A percentile compares a stretch with the other conserved stretches of the same genome.
Evolutionary conservation across 1,140 invertebrate species (phyloP).

Genomic region (Anagrus nilaparvatae): DNA sequence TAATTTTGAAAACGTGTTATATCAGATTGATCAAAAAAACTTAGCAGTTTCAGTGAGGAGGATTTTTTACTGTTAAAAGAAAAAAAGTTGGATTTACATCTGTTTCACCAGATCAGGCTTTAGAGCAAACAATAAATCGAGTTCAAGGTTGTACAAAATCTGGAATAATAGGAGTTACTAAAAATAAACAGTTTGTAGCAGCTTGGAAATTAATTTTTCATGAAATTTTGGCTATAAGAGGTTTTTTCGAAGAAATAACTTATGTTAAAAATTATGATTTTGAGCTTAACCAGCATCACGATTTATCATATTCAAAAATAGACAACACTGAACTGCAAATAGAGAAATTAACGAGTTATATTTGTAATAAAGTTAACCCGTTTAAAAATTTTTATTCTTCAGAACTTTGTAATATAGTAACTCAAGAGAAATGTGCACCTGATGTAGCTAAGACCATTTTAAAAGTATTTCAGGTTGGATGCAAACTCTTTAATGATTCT

Average conservation of each 20-base stretch:
- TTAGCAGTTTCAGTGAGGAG: conserved; percentile 1
- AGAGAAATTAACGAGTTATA: too few species aligned
- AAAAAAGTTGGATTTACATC: conserved; percentile 1
- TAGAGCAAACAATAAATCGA: conserved; percentile 6
- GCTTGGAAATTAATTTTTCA: conserved; percentile 1
- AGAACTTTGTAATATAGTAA: too few species aligned
- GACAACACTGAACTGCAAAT: too few species aligned
- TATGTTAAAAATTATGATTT: too few species aligned
- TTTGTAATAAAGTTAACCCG: too few species aligned
- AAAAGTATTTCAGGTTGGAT: too few species aligned
- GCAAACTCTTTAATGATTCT: too few species aligned
- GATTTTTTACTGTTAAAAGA: conserved; percentile 7
- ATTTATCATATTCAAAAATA: too few species aligned
- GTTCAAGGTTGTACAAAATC: background rate
- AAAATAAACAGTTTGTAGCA: background rate
- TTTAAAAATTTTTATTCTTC: too few species aligned
- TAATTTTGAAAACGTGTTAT: conserved; percentile 1
- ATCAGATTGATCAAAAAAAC: background rate
- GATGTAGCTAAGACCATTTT: too few species aligned
- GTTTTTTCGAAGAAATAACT: conserved; percentile 4
- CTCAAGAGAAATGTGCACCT: too few species aligned
- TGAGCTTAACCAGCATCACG: too few species aligned
- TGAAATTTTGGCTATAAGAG: background rate
- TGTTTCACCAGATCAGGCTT: background rate
- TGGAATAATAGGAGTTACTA: conserved; percentile 1